Evolutionary conservation across 2,113 vertebrate species (phyloP), one percentile per base, ranked within the genome.

Genomic region (Dunckerocampus dactyliophorus): DNA sequence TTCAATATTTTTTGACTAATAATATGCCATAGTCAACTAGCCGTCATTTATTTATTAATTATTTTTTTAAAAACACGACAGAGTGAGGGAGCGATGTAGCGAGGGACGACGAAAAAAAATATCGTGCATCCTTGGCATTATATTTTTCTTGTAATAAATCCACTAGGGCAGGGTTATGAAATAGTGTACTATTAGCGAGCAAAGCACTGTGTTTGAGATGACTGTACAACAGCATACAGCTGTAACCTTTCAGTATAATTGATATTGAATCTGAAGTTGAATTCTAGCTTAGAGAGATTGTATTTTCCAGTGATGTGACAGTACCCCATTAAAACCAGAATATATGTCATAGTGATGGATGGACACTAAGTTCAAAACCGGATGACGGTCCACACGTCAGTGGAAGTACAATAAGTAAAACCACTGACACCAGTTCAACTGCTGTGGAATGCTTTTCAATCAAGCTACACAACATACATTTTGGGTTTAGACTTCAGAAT

Each of bases 241-340:
- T 43, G 7, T 19, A 43, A 56, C 20, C 13, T 13, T 43, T 43
- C 13, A 43, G 39, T 14, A 19, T 19, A 56, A 56, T 21, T 19
- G 12, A 11, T 42, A 56, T 21, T 56, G 34, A 42, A 19, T 14
- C 19, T 42, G 6, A 7, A 39, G 37, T 20, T 3, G 2, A 56
- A 56, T 56, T 56, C 53, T 8, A 39, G n/a, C 34, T 39, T 10
- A 12, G 16, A 13, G 3, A 15, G 13, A 39, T 15, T 56, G 34
- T 20, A 56, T 39, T 19, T 42, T 20, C 7, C 20, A 9, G 17
- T 54, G 54, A 47, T 67, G 61, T 71, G 63, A 45, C 63, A 34
- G 49, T 71, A 55, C 62, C 75, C 63, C 60, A 54, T 55, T 79
- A 37, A 34, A 69, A 63, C 50, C 46, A 71, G 73, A 48, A 65